phyloP scores from a whole-genome alignment of 2,888 invertebrate genomes.

The Drosophila neotestacea region DNA sequence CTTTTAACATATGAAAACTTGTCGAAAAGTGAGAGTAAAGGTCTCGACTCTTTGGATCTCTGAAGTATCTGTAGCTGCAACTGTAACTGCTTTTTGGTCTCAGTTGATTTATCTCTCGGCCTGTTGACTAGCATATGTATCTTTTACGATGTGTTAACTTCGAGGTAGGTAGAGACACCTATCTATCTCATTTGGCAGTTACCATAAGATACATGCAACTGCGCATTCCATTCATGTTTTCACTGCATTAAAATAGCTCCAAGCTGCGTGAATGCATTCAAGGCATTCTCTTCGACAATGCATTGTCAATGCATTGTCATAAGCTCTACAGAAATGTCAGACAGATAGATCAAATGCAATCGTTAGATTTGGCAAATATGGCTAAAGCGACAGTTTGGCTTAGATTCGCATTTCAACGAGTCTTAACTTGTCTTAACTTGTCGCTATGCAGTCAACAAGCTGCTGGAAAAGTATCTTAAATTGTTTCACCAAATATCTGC shows the following conservation, averaged over 20 bases:
- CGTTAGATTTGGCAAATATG: conserved; percentile 81
- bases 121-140: conserved; percentile 35
- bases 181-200: conserved; percentile 57
- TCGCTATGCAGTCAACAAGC: conserved; percentile 44
- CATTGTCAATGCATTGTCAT: conserved; percentile 68
- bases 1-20: conserved; percentile 28
- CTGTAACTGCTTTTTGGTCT: conserved; percentile 10
- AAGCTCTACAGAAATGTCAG: conserved; percentile 36
- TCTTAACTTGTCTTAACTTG: conserved; percentile 18
- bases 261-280: conserved; percentile 69
- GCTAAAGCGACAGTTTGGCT: conserved; percentile 56
- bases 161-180: conserved; percentile 48
- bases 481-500: conserved; percentile 31
- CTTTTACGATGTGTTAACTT: conserved; percentile 65
- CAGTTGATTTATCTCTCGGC: conserved; percentile 66
- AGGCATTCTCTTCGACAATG: conserved; percentile 43
- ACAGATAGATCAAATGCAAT: conserved; percentile 60
- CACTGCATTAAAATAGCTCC: conserved; percentile 72
- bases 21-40: conserved; percentile 72
- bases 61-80: neutral
- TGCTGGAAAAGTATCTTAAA: conserved; percentile 37
- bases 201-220: conserved; percentile 34
- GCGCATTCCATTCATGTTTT: conserved; percentile 69
- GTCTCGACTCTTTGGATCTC: conserved; percentile 20
- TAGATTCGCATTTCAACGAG: conserved; percentile 17